Evolutionary conservation across 2,113 vertebrate species (phyloP), one percentile per base, ranked within the genome.

Genomic region (Ceyx cyanopectus): DNA sequence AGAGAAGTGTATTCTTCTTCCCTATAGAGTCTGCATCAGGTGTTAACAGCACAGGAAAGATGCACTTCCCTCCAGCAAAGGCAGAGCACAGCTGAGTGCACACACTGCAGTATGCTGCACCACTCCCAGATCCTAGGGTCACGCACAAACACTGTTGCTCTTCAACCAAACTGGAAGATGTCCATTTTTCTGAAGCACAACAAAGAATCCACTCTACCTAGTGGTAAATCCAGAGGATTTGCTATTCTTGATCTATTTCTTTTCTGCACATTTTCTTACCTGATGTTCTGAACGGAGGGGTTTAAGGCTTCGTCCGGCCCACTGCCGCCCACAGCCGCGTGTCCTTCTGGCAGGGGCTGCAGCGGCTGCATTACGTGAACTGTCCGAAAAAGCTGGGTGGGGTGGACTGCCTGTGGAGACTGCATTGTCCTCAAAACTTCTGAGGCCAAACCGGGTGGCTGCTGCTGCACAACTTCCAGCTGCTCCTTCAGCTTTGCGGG

Each of bases 341-440:
- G 98, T 62, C 97, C 98, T 95, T 99, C 99, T 7, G 98, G 89
- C 50, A 97, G 74, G 76, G 97, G 54, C 57, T 97, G 98, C 75
- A 99, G 96, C 7, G 98, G 98, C 77, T 98, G 98, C 93, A 99
- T 98, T 70, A 99, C 98, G 17, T 99, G 99, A 92, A 99, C 98
- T 53, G 99, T 99, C 96, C 98, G 98, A 96, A 98, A 99, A 95
- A 99, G 98, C 9, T 98, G 99, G 40, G 98, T 98, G 18, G 98
- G 98, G 60, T 98, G 97, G 37, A 98, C 95, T 46, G 98, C 94
- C 96, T 98, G 98, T 17, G 98, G 95, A 88, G 99, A 97, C 63
- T 98, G 98, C 81, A 99, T 92, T 81, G 98, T 99, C 97, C 98
- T 98, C 97, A 99, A 94, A 97, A 98, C 98, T 96, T 99, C 99